Percentiles rank a stretch among this genome's conserved stretches.
phyloP scores from a whole-genome alignment of 2,113 vertebrate genomes.

The Clarias gariepinus region DNA sequence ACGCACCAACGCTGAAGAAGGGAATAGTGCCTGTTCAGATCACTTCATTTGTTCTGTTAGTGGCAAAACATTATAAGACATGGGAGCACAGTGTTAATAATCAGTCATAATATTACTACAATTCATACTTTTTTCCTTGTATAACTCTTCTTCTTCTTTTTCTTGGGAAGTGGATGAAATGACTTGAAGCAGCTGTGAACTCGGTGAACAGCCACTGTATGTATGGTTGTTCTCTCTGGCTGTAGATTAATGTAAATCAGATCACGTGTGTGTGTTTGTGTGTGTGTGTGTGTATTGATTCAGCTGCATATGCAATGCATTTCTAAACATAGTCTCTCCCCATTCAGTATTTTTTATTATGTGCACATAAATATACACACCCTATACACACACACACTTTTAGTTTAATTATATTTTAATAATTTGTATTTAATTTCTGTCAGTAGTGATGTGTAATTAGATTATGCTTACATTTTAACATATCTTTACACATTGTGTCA shows the following conservation, averaged over 20 bases:
- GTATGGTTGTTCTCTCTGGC: background rate
- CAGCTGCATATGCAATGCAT: background rate
- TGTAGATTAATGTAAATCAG: background rate
- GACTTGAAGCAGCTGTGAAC: background rate
- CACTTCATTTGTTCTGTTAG: conserved; percentile 1
- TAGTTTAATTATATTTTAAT: background rate
- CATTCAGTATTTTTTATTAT: too few relatives aligned
- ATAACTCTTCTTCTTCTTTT: background rate
- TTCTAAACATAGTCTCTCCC: background rate
- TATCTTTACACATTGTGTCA: background rate
- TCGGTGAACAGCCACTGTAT: background rate
- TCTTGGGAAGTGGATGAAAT: background rate
- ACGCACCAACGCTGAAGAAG: conserved; percentile 21
- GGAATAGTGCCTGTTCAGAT: conserved; percentile 27
- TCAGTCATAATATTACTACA: background rate
- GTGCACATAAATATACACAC: background rate
- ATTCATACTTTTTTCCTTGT: background rate
- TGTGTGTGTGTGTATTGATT: background rate
- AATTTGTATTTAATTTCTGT: background rate
- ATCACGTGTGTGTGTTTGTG: background rate
- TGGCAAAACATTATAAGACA: background rate
- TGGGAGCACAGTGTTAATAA: background rate
- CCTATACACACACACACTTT: background rate
- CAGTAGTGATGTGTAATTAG: background rate
- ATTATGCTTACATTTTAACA: background rate